Conservation (phyloP, 2,113 vertebrate species). For the Vicugna pacos region DNA sequence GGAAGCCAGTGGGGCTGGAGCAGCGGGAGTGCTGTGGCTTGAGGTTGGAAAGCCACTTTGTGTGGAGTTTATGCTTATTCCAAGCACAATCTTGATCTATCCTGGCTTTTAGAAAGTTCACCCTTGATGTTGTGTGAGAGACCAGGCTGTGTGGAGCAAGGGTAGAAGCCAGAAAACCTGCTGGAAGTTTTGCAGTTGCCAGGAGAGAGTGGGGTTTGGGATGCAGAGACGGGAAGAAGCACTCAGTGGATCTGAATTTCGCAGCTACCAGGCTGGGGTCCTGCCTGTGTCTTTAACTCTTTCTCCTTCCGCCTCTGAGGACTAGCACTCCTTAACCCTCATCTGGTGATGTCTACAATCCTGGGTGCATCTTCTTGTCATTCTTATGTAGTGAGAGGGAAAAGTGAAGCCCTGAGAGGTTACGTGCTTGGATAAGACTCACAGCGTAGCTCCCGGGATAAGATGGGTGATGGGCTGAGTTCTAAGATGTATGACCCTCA, state of each 20-base stretch:
- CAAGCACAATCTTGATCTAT: background rate
- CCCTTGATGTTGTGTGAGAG: background rate
- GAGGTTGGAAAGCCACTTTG: background rate
- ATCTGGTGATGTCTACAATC: background rate
- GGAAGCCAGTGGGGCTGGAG: background rate
- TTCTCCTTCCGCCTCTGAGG: background rate
- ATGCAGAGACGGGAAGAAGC: background rate
- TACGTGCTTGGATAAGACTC: background rate
- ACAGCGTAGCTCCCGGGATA: background rate
- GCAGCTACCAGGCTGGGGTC: background rate
- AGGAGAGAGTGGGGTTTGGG: background rate
- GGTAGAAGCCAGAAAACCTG: background rate
- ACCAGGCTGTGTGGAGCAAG: background rate
- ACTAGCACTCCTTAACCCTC: background rate
- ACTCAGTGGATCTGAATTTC: background rate
- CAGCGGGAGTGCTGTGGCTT: background rate
- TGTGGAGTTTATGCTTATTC: background rate
- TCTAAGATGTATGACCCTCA: background rate
- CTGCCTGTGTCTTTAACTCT: background rate
- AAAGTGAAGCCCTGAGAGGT: background rate
- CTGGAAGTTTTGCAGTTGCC: background rate
- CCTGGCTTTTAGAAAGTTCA: background rate
- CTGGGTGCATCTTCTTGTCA: background rate
- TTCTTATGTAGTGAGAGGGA: background rate
- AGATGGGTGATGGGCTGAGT: background rate